Evolutionary conservation across 2,113 vertebrate genomes (phyloP), one percentile per base, ranked within the genome.

Genomic region (Catharus bicknelli): DNA sequence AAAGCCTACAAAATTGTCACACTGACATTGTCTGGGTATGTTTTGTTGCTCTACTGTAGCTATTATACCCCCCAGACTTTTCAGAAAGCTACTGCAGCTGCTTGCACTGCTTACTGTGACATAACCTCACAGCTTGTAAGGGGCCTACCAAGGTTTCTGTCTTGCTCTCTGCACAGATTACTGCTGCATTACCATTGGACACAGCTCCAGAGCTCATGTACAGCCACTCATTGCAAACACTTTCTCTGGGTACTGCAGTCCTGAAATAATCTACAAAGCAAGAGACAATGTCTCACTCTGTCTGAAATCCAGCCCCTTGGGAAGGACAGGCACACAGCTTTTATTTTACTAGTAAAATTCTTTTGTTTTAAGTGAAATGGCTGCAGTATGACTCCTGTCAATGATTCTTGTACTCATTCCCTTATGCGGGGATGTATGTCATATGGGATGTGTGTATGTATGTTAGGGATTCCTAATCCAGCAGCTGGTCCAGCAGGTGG

Each of bases 51-150:
- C 6, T 29, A 81, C 50, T 27, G 61, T n/a, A 51, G 26, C 45
- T 81, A 48, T 93, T 78, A 95, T 94, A 64, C 80, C 21, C 53
- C 72, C 36, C 27, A 84, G 69, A 75, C 61, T 48, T 95, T 93
- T 92, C 48, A 64, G 66, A 84, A 91, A 84, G 64, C 54, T 62
- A 15, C 47, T 34, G 58, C 74, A 85, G 58, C 66, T 83, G 62
- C 91, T 88, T 69, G 38, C 18, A 32, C 32, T 54, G 85, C 76
- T 67, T 43, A 83, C 38, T 55, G 61, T 76, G 59, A 88, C 73
- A 88, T 54, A 93, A 45, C 64, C 80, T 72, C 61, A 55, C 47
- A 81, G 48, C 30, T 83, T 36, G 23, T 68, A 57, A 87, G 45
- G 47, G 59, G 32, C 15, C 55, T 62, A 59, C 21, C 42, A 66